Evolutionary conservation across 2,888 invertebrate species (phyloP), one percentile per base, ranked within the genome.

Genomic region (Allolobophora icterica): DNA sequence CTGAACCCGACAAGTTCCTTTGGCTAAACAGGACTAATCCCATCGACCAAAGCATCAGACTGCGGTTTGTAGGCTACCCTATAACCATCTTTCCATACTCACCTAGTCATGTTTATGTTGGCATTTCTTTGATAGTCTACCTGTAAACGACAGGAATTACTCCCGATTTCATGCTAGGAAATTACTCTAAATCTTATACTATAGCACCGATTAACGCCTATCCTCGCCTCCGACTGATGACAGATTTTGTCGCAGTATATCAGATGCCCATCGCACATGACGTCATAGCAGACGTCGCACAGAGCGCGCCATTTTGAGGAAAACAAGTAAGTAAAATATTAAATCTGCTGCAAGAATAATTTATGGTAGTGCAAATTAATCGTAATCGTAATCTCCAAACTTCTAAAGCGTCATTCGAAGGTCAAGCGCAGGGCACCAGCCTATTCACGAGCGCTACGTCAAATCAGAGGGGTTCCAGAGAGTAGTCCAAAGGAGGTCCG

Each of bases 21-120:
- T 11, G 3, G n/a, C 71, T 11, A 71, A 71, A 8, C 71, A 8
- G 1, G 3, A 17, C 71, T n/a, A 30, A 30, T 71, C 71, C 71
- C 71, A 71, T 8, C 30, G n/a, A 71, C 71, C 6, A n/a, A 71
- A 71, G n/a, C n/a, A n/a, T 71, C 30, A 71, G n/a, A 71, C 8
- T n/a, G 6, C 58, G 58, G 58, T 11, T 58, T 30, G 30, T 30
- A 58, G 4, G 2, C 52, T 21, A 42, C 42, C 52, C 52, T 3
- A 24, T 6, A 52, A 24, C 24, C 52, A 52, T 52, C 24, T 52
- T 17, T 52, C 52, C 30, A n/a, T 71, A 71, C 71, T 71, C 71
- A 71, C n/a, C 71, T 71, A 71, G 71, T 71, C 30, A n/a, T 71
- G 71, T 71, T 71, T 71, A 71, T 71, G n/a, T 71, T 71, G n/a